A percentile compares a stretch with the other conserved stretches of the same genome.
These are phyloP conservation scores for Synchiropus splendidus DNA, from an alignment of 2,113 vertebrate genomes.

Conservation along the genomic window DNA sequence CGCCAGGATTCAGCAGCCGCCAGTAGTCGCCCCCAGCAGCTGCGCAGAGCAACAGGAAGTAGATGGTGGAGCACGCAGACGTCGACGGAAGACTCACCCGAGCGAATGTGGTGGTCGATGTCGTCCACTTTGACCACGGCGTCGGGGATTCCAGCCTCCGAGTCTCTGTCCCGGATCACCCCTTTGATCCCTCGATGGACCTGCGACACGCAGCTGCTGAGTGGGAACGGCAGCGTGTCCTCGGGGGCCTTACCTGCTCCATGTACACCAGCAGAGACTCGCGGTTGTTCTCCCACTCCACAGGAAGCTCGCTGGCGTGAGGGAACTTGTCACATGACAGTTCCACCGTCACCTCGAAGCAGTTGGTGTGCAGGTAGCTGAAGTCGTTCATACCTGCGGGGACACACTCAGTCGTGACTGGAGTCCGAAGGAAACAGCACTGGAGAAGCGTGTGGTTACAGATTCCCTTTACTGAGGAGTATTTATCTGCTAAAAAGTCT, in stretches of 20 bases:
- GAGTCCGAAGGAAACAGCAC: too few species aligned
- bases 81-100: too few species aligned
- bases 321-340: constrained; percentile 92
- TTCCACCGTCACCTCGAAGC: constrained; percentile 85
- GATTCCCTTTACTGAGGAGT: too few species aligned
- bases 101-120: constrained; percentile 79
- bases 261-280: constrained; percentile 88
- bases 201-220: constrained; percentile 38
- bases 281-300: constrained; percentile 88
- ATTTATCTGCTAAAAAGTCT: too few species aligned
- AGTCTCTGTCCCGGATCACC: constrained; percentile 78
- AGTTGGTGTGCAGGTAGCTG: constrained; percentile 92
- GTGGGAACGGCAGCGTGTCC: neutral
- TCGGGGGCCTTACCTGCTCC: constrained; percentile 73
- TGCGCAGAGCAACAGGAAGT: constrained; percentile 20
- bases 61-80: too few species aligned
- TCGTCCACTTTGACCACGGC: constrained; percentile 80
- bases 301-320: constrained; percentile 76
- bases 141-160: constrained; percentile 74
- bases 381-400: constrained; percentile 85
- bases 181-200: constrained; percentile 89
- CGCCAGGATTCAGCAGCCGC: constrained; percentile 89
- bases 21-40: constrained; percentile 80
- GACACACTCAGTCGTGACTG: too few species aligned
- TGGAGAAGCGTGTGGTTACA: too few species aligned